Evolutionary conservation across 2,888 invertebrate species (phyloP), one percentile per base, ranked within the genome.

Genomic region (Pollenia amentaria): DNA sequence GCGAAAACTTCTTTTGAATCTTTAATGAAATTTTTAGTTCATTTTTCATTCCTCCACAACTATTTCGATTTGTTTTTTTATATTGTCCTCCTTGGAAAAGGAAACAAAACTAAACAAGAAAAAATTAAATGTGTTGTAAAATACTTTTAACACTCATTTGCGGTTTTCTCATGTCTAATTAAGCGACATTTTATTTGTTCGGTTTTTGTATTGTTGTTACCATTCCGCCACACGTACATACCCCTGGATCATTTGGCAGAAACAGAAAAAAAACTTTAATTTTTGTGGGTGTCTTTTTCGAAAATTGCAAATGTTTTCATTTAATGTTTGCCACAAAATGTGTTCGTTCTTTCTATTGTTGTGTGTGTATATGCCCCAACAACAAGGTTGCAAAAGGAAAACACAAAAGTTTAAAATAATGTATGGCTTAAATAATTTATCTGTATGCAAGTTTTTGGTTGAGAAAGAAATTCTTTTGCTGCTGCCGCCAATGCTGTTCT

Each of bases 101-200:
- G 38, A 53, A 42, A 60, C 44, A 48, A 29, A 73, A 40, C 2
- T 21, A 51, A 55, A 69, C 21, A 48, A 69, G 73, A 65, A 64
- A n/a, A 40, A 65, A 55, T 29, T 18, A 69, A 73, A 65, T 70
- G 87, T 84, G 80, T 86, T 87, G 76, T 87, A 87, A 84, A 84
- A 80, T 87, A 87, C 84, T 84, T 87, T 69, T 84, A 84, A 87
- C 87, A 87, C 87, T 87, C 87, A 87, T 89, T 90, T 92, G 92
- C 88, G 92, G 92, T 91, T 91, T 90, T 89, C 91, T 91, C 92
- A 91, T 91, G 92, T 92, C 92, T 92, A 91, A 91, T 92, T 92
- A 91, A 90, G 92, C 90, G 91, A 92, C 92, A 92, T 91, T 91
- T 87, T 87, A 87, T 87, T 84, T 81, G 80, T 80, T 81, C 55